Percentiles rank a stretch among this genome's conserved stretches.
These are phyloP conservation scores for Dicyrtoma fusca DNA, from an alignment of 2,888 invertebrate species.

Conservation along the genomic window DNA sequence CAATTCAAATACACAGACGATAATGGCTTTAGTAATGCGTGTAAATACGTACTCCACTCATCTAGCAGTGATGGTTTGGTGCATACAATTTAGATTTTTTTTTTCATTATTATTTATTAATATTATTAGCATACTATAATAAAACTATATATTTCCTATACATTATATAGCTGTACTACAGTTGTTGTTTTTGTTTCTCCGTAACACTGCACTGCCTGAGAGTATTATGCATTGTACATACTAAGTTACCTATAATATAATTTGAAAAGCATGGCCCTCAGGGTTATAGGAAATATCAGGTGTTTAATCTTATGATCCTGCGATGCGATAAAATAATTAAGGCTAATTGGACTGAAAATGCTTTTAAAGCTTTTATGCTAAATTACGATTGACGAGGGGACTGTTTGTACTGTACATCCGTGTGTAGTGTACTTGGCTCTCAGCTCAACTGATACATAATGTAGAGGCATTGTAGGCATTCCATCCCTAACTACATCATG, in stretches of 20 bases:
- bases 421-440: too few relatives aligned
- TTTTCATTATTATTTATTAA: neutral
- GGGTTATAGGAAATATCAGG: slow-evolving; percentile 28
- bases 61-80: neutral
- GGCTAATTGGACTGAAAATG: slow-evolving; percentile 33
- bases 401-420: neutral
- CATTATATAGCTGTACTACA: neutral
- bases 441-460: too few relatives aligned
- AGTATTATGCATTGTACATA: too few relatives aligned
- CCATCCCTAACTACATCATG: too few relatives aligned
- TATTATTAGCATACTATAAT: neutral
- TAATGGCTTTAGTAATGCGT: too few relatives aligned
- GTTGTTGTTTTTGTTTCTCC: neutral
- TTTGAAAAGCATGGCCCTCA: neutral
- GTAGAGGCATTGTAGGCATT: too few relatives aligned
- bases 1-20: too few relatives aligned
- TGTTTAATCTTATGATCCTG: slow-evolving; percentile 35
- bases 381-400: slow-evolving; percentile 17
- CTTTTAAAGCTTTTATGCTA: slow-evolving; percentile 36
- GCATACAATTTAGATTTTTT: too few relatives aligned
- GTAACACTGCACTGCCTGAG: neutral
- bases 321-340: slow-evolving; percentile 30
- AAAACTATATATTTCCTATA: too few relatives aligned
- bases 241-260: neutral
- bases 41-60: too few relatives aligned